These are phyloP conservation scores for Drosophila guanche DNA, from an alignment of 1,140 invertebrate genomes.

Conservation along the genomic window DNA sequence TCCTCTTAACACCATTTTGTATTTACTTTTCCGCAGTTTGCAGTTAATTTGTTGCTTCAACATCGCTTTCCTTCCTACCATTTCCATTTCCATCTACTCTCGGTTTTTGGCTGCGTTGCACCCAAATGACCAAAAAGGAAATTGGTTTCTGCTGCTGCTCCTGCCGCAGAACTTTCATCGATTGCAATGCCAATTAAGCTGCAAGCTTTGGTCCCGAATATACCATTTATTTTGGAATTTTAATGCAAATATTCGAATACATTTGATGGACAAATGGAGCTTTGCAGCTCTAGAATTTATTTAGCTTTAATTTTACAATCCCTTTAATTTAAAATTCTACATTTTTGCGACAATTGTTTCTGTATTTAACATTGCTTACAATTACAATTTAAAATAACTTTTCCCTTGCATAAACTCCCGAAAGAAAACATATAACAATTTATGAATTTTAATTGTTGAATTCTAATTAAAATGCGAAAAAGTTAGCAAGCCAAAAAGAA, in stretches of 20 bases:
- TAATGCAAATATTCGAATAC: too few species aligned
- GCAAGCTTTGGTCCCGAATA: slow-evolving; percentile 5
- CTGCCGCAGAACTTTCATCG: slow-evolving; percentile 12
- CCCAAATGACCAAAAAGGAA: slow-evolving; percentile 47
- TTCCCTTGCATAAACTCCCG: too few species aligned
- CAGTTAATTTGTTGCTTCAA: slow-evolving; percentile 64
- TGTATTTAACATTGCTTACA: too few species aligned
- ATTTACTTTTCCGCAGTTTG: slow-evolving; percentile 49
- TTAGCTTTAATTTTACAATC: too few species aligned
- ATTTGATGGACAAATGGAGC: too few species aligned
- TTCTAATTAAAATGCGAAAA: slow-evolving; percentile 40
- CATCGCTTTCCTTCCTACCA: slow-evolving; percentile 48
- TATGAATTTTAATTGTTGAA: not conserved
- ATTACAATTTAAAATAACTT: not conserved
- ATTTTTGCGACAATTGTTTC: too few species aligned
- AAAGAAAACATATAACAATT: not conserved
- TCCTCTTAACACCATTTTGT: slow-evolving; percentile 12
- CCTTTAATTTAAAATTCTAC: too few species aligned
- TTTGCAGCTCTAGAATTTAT: too few species aligned
- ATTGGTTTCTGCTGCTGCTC: slow-evolving; percentile 23
- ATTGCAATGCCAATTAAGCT: slow-evolving; percentile 40
- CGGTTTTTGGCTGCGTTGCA: slow-evolving; percentile 1
- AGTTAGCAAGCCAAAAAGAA: slow-evolving; percentile 31
- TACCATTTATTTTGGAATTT: slow-evolving; percentile 5
- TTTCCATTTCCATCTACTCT: slow-evolving; percentile 18